Base-by-base conservation (phyloP, 2,888 invertebrate genomes). In the Aspidapion aeneum region DNA sequence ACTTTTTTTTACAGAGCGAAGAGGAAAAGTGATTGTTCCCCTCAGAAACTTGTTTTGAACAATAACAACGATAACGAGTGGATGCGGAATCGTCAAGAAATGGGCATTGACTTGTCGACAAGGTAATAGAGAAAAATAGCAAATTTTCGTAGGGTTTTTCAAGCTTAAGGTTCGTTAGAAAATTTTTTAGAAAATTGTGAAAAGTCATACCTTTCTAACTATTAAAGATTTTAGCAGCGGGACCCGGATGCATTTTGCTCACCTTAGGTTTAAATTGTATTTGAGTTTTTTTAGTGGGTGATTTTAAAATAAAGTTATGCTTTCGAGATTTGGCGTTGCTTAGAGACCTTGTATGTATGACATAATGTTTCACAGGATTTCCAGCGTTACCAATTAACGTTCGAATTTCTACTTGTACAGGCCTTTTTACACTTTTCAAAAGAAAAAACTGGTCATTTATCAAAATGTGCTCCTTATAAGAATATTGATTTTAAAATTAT, bases 21-120 rank as follows among this genome's bases (percentile, higher is more conserved):
- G 12, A 35, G 35, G 35, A 35, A 35, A 35, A 35, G 35, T 12
- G 35, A 35, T 12, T 35, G 12, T 57, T 69, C 69, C 58, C 66
- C 70, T 18, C 74, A 74, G 63, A 70, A 69, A 51, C 64, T 70
- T 22, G 71, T 74, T 59, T 71, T 70, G 48, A 76, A 74, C 69
- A 74, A 73, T 66, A 73, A 70, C 54, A 73, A 70, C 54, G 72
- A 76, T 55, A 74, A 76, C 61, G 79, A 79, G 55, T 78, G 79
- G 79, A 74, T 76, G 49, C 77, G 76, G 69, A 76, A 77, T 68
- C 72, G 78, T 67, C 73, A 74, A 62, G 78, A 77, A 68, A 67
- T 78, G 60, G 77, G 78, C 65, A 74, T 74, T 50, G 72, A 75
- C 57, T 75, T 77, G 64, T 71, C 74, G 69, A 35, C 35, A 35